A percentile compares a stretch with the other conserved stretches of the same genome.
These are phyloP conservation scores for Bos taurus DNA, from an alignment of 2,113 vertebrate species.

Conservation along the genomic window DNA sequence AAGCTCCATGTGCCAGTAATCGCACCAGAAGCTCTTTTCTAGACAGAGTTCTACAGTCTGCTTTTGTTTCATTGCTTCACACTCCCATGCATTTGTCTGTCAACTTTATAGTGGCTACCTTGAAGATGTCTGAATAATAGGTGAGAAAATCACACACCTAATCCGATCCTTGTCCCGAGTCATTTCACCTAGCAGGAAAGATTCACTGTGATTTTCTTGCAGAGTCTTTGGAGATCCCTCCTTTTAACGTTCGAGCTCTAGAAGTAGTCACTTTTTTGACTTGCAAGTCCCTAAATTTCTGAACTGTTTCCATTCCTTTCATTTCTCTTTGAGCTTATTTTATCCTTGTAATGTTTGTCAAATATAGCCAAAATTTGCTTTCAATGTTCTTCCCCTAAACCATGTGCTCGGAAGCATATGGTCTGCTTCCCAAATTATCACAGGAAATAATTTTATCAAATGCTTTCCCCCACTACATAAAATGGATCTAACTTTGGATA, in stretches of 20 bases:
- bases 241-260: background rate
- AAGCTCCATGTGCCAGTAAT: background rate
- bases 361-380: background rate
- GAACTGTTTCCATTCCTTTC: background rate
- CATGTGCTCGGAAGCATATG: background rate
- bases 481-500: background rate
- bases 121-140: background rate
- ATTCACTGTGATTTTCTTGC: constrained; percentile 3
- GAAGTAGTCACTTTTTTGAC: background rate
- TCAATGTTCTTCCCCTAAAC: background rate
- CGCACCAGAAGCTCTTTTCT: background rate
- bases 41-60: background rate
- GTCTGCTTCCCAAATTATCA: background rate
- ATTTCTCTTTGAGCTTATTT: background rate
- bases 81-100: background rate
- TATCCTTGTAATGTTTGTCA: background rate
- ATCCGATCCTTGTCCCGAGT: background rate
- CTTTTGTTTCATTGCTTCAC: background rate
- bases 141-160: background rate
- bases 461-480: background rate
- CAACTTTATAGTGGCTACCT: background rate
- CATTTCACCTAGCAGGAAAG: background rate
- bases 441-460: background rate
- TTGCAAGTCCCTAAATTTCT: background rate
- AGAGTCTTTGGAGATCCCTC: background rate